Evolutionary conservation across 1,140 invertebrate species (phyloP).

Genomic region (Acromyrmex heyeri): DNA sequence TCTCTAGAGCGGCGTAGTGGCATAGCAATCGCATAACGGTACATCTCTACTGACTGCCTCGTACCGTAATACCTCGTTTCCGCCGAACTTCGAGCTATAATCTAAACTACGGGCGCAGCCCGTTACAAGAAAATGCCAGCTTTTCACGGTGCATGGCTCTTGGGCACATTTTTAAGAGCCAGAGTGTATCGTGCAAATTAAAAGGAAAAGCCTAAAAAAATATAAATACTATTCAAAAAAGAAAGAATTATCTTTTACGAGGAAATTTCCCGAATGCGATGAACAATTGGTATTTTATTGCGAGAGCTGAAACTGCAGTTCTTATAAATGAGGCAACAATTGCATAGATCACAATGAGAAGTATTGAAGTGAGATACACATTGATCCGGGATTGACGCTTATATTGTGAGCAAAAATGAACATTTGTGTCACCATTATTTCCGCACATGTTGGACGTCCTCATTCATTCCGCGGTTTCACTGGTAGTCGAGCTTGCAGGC

Average conservation of each 20-base stretch:
- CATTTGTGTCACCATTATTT: not conserved
- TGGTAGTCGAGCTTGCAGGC: slow-evolving; percentile 53
- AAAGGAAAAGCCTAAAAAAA: not conserved
- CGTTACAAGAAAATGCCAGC: not conserved
- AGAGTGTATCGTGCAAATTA: not conserved
- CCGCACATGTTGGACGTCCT: not conserved
- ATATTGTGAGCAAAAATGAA: not conserved
- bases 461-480: slow-evolving; percentile 18
- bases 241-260: not conserved
- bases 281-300: not conserved
- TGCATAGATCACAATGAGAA: not conserved
- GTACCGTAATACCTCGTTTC: slow-evolving; percentile 81
- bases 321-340: not conserved
- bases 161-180: not conserved
- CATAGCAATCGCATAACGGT: slow-evolving; percentile 85
- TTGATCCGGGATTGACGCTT: not conserved
- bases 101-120: slow-evolving; percentile 27
- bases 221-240: not conserved
- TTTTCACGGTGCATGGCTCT: not conserved
- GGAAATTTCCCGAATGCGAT: not conserved
- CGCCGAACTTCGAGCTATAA: slow-evolving; percentile 53
- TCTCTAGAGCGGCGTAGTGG: slow-evolving; percentile 77
- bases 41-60: slow-evolving; percentile 67
- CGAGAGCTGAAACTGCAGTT: not conserved
- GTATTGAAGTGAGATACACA: not conserved